Percentiles rank a stretch among this genome's conserved stretches.
Evolutionary conservation across 2,888 invertebrate genomes (phyloP).

Genomic region (Drosophila histrio): DNA sequence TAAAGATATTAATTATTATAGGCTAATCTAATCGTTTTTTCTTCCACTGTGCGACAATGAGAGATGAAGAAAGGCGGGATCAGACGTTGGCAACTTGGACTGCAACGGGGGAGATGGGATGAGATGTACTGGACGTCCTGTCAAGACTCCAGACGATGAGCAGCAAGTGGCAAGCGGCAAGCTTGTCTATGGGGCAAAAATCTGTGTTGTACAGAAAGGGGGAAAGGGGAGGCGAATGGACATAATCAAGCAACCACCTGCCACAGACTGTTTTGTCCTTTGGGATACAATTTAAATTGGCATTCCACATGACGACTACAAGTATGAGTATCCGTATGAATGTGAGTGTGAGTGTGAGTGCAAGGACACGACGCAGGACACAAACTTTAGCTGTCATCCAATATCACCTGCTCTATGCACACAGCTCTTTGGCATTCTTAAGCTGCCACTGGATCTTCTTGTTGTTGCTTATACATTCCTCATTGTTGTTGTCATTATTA

Average conservation of each 20-base stretch:
- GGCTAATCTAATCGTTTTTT: too few species aligned
- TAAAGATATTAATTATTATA: too few species aligned
- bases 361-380: constrained; percentile 10
- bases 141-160: constrained; percentile 67
- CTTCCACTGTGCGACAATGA: too few species aligned
- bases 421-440: constrained; percentile 4
- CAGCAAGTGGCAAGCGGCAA: constrained; percentile 32
- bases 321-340: neutral
- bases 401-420: constrained; percentile 32
- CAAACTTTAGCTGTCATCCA: constrained; percentile 24
- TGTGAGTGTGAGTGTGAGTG: neutral
- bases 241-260: constrained; percentile 57
- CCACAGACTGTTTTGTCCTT: constrained; percentile 69
- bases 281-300: constrained; percentile 79
- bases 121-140: constrained; percentile 48
- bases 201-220: constrained; percentile 3
- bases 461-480: constrained; percentile 27
- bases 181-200: constrained; percentile 44
- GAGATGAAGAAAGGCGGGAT: constrained; percentile 10
- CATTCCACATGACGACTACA: constrained; percentile 70
- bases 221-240: constrained; percentile 19
- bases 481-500: constrained; percentile 17
- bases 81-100: constrained; percentile 9
- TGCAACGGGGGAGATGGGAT: neutral
- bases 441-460: neutral